Evolutionary conservation across 2,113 vertebrate genomes (phyloP), one percentile per base, ranked within the genome.

Genomic region (Tyto alba): DNA sequence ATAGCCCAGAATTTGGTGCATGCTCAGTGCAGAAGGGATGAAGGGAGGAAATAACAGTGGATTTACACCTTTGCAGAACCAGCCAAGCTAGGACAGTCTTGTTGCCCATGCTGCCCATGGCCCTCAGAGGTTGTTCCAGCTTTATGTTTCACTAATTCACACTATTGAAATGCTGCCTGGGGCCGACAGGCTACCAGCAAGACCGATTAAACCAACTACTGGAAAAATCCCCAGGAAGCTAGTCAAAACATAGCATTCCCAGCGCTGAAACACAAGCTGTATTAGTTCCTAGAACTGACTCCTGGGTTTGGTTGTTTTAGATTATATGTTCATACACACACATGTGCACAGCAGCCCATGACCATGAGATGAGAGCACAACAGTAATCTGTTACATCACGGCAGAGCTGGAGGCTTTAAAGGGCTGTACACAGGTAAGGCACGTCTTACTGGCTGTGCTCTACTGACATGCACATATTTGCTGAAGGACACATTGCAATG

Each of bases 211-310:
- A 88, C 56, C 72, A 78, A 1, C 68, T 57, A 29, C 93, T 75
- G 93, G 92, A 81, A 93, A 77, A 92, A 78, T 45, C 79, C 75
- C 56, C n/a, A 14, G 90, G 88, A 94, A 93, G 38, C 60, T n/a
- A 63, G 38, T 94, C 86, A 90, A 90, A 95, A 74, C 72, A 88
- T 3, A 71, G 77, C 60, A 11, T 30, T 91, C 87, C 26, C 80
- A 92, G 83, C 0, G 0, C 64, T 64, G 96, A 52, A 92, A 94
- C 50, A 64, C 0, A 5, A 88, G 67, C 67, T 18, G 25, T 25
- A 13, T 29, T 16, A n/a, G 55, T 23, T 91, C 72, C 67, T 30
- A 32, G 79, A 29, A 21, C 6, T 0, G 0, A 3, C 73, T 84
- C 50, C 68, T 3, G 80, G 29, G 29, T 27, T 55, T 29, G 59